These are phyloP conservation scores for Morone saxatilis DNA, from an alignment of 2,113 vertebrate genomes.

Conservation along the genomic window DNA sequence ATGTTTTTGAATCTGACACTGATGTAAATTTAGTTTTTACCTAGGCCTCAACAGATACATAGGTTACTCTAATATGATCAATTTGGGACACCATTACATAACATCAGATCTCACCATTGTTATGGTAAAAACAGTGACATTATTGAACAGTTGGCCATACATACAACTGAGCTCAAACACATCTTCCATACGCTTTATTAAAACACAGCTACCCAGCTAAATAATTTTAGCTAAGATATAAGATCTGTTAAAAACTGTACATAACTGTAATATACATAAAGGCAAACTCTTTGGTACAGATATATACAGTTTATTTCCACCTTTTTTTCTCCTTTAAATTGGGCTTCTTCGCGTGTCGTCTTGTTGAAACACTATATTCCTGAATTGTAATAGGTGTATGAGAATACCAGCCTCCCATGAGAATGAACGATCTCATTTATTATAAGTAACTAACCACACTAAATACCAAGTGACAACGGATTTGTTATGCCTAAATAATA, in stretches of 20 bases:
- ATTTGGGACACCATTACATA: conserved; percentile 59
- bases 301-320: conserved; percentile 82
- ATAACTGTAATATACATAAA: conserved; percentile 88
- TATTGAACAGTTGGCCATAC: conserved; percentile 69
- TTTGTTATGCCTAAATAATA: conserved; percentile 55
- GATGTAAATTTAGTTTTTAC: conserved; percentile 32
- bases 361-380: conserved; percentile 71
- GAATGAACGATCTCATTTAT: conserved; percentile 55
- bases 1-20: conserved; percentile 54
- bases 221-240: conserved; percentile 85
- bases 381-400: conserved; percentile 68
- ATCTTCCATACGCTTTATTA: conserved; percentile 84
- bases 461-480: conserved; percentile 53
- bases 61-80: conserved; percentile 57
- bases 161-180: conserved; percentile 72
- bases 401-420: conserved; percentile 78
- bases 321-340: conserved; percentile 54
- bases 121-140: conserved; percentile 66
- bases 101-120: conserved; percentile 58
- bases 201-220: conserved; percentile 86
- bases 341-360: conserved; percentile 65
- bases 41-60: conserved; percentile 55
- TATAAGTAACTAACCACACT: conserved; percentile 46
- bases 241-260: conserved; percentile 89
- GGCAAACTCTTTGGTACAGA: conserved; percentile 89